phyloP scores from a whole-genome alignment of 2,797 vertebrate genomes.

The Vespertilio murinus region DNA sequence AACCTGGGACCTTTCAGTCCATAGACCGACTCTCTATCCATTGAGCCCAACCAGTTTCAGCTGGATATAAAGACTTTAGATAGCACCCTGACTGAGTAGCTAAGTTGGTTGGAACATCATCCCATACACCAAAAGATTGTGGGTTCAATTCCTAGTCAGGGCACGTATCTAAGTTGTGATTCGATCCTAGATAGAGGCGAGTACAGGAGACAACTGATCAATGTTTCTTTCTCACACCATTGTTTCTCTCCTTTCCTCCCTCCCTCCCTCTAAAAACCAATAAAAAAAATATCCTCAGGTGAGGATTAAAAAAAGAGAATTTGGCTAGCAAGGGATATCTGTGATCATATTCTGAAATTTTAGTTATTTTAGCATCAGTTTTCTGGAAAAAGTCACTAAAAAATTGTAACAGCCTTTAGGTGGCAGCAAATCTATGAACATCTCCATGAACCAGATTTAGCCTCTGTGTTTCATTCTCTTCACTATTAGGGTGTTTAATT shows the following conservation, averaged over 20 bases:
- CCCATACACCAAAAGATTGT: background rate
- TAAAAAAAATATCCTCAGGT: background rate
- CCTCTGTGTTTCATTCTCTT: slow-evolving; percentile 62
- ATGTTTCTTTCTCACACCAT: background rate
- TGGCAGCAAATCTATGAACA: slow-evolving; percentile 76
- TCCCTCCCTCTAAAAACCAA: background rate
- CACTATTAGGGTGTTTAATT: slow-evolving; percentile 69
- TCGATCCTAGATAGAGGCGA: background rate
- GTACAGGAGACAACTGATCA: background rate
- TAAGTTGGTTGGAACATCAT: background rate
- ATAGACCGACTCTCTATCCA: too few relatives aligned
- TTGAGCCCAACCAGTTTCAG: too few relatives aligned
- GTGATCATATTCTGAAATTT: slow-evolving; percentile 57
- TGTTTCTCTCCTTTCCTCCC: background rate
- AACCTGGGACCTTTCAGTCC: too few relatives aligned
- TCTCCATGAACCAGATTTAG: slow-evolving; percentile 40
- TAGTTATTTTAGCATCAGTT: slow-evolving; percentile 48
- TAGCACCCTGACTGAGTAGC: background rate
- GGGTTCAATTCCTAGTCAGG: background rate
- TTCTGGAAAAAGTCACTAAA: slow-evolving; percentile 66
- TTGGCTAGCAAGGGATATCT: background rate
- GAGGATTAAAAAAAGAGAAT: slow-evolving; percentile 18
- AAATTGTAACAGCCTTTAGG: slow-evolving; percentile 59
- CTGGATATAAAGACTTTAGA: slow-evolving; percentile 45
- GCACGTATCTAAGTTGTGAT: background rate